Evolutionary conservation across 2,797 vertebrate genomes (phyloP), one percentile per base, ranked within the genome.

Genomic region (Alectoris magna): DNA sequence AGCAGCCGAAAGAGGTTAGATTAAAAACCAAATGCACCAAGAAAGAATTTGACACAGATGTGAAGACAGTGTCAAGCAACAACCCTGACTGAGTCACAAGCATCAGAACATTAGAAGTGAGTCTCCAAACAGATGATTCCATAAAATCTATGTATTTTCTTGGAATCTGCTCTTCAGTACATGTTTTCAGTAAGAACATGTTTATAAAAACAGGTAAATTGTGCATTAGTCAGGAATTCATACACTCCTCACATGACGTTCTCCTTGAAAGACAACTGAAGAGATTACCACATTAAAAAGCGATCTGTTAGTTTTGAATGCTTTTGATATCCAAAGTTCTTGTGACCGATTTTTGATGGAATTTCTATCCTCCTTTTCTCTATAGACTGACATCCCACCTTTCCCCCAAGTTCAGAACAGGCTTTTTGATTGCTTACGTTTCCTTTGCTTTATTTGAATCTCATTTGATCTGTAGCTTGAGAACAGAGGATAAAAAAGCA

Each of bases 401-500:
- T 63, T 71, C 41, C n/a, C 31, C 41, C 69, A 84, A 0, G 70
- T 74, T 21, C 74, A 58, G 86, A 93, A 88, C 38, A 29, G 31
- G n/a, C 12, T 34, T 34, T 60, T 56, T 34, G 27, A 78, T 46
- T 82, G 95, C 78, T 96, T 88, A 82, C 71, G 59, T 93, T 91
- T 91, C 72, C 78, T 93, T 87, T 0, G 14, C 71, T 90, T 95
- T 92, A 92, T 83, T 7, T 72, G 75, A 91, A 87, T 89, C 59
- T 93, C 58, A 78, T 85, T 88, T 90, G 75, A 93, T 69, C 34
- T 7, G 5, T 22, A 66, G 66, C 66, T 93, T 58, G 68, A 95
- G 49, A 29, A 91, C 72, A 82, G 86, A 81, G 71, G 6, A 82
- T 68, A 82, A 74, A 0, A 49, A 34, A 36, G 53, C 21, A 34